Percentiles rank a stretch among this genome's conserved stretches.
phyloP scores from a whole-genome alignment of 2,888 invertebrate genomes.

The Sinopyrophorus schimmeli region DNA sequence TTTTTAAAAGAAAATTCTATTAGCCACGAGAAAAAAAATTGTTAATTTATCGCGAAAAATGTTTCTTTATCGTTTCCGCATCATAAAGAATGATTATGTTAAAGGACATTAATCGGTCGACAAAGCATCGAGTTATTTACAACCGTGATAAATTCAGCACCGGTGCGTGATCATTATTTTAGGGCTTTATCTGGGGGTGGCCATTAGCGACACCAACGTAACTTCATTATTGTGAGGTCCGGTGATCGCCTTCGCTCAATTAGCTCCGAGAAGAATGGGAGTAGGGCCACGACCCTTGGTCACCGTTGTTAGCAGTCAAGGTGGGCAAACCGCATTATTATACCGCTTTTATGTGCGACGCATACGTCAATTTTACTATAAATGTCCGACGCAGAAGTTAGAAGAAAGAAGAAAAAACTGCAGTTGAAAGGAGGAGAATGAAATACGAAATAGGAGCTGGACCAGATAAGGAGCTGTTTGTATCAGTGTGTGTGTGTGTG shows the following conservation, averaged over 20 bases:
- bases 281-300: conserved; percentile 32
- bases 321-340: conserved; percentile 36
- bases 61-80: conserved; percentile 41
- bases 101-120: conserved; percentile 49
- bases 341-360: conserved; percentile 37
- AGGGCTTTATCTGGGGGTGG: conserved; percentile 39
- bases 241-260: conserved; percentile 59
- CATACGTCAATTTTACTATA: conserved; percentile 38
- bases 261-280: conserved; percentile 61
- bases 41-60: conserved; percentile 1
- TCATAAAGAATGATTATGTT: conserved; percentile 50
- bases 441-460: conserved; percentile 41
- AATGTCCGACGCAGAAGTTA: conserved; percentile 35
- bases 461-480: conserved; percentile 43
- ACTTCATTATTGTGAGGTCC: conserved; percentile 47
- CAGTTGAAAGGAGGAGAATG: conserved; percentile 30
- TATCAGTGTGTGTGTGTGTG: conserved; percentile 53
- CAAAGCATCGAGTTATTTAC: conserved; percentile 47
- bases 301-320: conserved; percentile 34
- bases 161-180: conserved; percentile 47
- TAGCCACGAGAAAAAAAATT: background rate
- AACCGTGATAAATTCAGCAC: conserved; percentile 43
- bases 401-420: conserved; percentile 29
- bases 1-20: too few relatives aligned
- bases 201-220: conserved; percentile 44